Conservation (phyloP, 2,797 vertebrate genomes). For the Anguilla megastoma region DNA sequence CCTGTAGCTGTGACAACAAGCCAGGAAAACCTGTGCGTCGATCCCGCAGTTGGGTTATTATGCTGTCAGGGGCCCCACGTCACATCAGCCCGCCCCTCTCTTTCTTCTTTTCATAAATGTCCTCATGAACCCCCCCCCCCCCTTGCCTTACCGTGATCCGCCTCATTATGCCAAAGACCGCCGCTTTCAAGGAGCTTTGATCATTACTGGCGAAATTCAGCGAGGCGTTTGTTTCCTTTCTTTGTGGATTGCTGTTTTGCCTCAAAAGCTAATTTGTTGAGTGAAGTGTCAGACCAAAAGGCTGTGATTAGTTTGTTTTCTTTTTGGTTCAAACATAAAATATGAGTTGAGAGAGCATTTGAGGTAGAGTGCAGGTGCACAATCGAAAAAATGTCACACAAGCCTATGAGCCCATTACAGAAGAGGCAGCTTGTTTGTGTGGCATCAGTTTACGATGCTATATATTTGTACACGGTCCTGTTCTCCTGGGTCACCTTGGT, state of each 20-base stretch:
- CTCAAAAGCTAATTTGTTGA: conserved; percentile 41
- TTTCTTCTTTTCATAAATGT: conserved; percentile 46
- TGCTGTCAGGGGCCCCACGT: conserved; percentile 30
- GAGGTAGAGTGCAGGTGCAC: conserved; percentile 1
- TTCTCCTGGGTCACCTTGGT: conserved; percentile 15
- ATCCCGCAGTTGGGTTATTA: conserved; percentile 42
- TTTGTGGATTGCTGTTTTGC: conserved; percentile 37
- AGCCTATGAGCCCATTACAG: not conserved
- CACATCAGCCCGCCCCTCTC: conserved; percentile 38
- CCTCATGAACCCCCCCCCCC: conserved; percentile 59
- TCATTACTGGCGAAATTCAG: conserved; percentile 44
- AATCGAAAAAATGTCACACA: not conserved
- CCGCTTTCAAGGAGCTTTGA: conserved; percentile 54
- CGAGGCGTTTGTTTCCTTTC: conserved; percentile 29
- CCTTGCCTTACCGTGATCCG: conserved; percentile 48
- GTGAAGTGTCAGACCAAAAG: conserved; percentile 4
- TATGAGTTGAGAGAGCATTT: not conserved
- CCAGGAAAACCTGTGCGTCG: conserved; percentile 46
- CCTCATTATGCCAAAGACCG: conserved; percentile 56
- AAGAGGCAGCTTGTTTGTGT: not conserved
- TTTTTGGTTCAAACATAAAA: not conserved
- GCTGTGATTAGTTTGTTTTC: not conserved
- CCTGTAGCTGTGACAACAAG: conserved; percentile 44
- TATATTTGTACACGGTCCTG: not conserved
- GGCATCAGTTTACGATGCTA: not conserved